Evolutionary conservation across 2,888 invertebrate genomes (phyloP).

Genomic region (Heliconius aoede): DNA sequence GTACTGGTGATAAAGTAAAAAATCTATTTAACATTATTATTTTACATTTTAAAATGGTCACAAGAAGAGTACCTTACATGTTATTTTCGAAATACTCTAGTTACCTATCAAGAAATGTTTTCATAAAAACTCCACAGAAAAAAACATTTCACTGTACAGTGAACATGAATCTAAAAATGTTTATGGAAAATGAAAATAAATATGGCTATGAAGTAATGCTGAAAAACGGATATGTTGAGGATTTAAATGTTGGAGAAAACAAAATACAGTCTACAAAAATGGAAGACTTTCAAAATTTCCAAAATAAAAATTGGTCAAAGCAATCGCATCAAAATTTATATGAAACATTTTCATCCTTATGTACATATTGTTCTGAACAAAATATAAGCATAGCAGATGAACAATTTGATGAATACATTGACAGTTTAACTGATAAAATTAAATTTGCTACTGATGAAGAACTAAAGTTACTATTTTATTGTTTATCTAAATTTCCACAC

Average conservation of each 20-base stretch:
- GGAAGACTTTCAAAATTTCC: constrained; percentile 57
- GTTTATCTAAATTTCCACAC: constrained; percentile 80
- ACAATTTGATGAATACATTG: constrained; percentile 72
- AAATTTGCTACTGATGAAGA: constrained; percentile 83
- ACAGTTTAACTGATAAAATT: constrained; percentile 78
- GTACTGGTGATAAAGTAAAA: not conserved
- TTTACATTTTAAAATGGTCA: constrained; percentile 7
- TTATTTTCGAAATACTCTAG: constrained; percentile 25
- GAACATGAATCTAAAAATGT: constrained; percentile 62
- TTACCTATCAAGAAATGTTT: constrained; percentile 6
- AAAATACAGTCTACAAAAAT: constrained; percentile 47
- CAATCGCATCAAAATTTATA: constrained; percentile 60
- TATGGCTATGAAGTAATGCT: constrained; percentile 72
- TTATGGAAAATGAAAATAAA: constrained; percentile 71
- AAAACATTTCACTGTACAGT: constrained; percentile 55
- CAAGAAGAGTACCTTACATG: constrained; percentile 18
- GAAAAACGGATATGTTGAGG: constrained; percentile 64
- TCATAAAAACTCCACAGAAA: constrained; percentile 7
- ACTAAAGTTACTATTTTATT: constrained; percentile 79
- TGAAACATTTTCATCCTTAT: constrained; percentile 63
- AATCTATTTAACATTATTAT: too few species aligned
- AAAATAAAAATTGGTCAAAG: constrained; percentile 61
- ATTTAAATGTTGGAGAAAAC: constrained; percentile 50
- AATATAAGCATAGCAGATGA: constrained; percentile 65
- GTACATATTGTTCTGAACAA: constrained; percentile 63